Percentiles rank a stretch among this genome's conserved stretches.
Evolutionary conservation across 1,140 invertebrate species (phyloP).

Genomic region (Eriosoma lanigerum): DNA sequence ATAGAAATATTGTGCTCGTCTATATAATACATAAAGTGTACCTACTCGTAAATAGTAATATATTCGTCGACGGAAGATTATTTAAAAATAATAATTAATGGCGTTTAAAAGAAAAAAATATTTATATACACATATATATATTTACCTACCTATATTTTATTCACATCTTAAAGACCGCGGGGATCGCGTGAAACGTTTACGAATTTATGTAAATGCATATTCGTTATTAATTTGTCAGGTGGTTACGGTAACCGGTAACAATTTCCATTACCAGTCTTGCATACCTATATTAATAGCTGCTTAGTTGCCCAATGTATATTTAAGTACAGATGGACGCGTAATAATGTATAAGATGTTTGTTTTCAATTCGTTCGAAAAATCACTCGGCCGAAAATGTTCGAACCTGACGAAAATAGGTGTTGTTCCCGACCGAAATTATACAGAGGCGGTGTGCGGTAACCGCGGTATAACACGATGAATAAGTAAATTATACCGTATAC

Average conservation of each 20-base stretch:
- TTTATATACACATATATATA: too few relatives aligned
- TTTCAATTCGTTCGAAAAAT: neutral
- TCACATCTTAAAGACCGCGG: too few relatives aligned
- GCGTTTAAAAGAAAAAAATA: too few relatives aligned
- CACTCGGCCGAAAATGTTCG: conserved; percentile 1
- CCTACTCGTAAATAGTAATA: too few relatives aligned
- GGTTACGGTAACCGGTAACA: neutral
- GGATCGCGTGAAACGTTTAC: neutral
- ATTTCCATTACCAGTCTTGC: conserved; percentile 1
- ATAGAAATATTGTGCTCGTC: too few relatives aligned
- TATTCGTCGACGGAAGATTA: too few relatives aligned
- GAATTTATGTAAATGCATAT: conserved; percentile 22
- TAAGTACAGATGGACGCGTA: neutral
- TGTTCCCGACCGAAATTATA: neutral
- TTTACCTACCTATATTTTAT: too few relatives aligned
- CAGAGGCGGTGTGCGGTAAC: neutral
- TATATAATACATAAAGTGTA: too few relatives aligned
- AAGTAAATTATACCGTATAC: too few relatives aligned
- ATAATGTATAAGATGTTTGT: neutral
- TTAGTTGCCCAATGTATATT: too few relatives aligned
- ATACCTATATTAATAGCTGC: too few relatives aligned
- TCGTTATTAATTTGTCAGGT: conserved; percentile 18
- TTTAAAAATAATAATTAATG: too few relatives aligned
- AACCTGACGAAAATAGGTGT: neutral
- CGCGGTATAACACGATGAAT: neutral